Evolutionary conservation across 2,888 invertebrate species (phyloP), one percentile per base, ranked within the genome.

Genomic region (Erpobdella octoculata): DNA sequence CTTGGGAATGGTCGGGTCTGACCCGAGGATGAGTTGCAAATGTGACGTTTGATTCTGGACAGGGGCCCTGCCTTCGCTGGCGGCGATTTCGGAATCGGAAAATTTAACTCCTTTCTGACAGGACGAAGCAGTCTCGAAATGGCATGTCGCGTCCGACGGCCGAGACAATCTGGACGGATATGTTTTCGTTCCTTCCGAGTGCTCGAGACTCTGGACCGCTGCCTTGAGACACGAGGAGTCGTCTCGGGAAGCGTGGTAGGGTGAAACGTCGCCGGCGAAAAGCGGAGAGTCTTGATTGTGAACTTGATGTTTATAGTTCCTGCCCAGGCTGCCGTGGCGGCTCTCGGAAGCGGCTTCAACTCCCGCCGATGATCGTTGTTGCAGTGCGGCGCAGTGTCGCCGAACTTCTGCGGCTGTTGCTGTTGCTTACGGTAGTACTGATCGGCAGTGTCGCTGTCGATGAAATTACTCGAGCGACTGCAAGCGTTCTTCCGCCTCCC

Each of bases 401-500:
- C n/a, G n/a, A n/a, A n/a, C n/a, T n/a, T n/a, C n/a, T n/a, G n/a
- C 35, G 28, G 62, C 15, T 62, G 62, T n/a, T 62, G 62, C n/a
- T 62, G 62, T 62, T 62, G 62, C 35, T 62, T 62, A 31, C 31
- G 31, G n/a, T 62, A 62, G 33, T 62, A 33, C 31, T 62, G 62
- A 31, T 62, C 33, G 28, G n/a, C 62, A 5, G 35, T 33, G 28
- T 62, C 62, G 62, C 31, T 35, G 31, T 62, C 62, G 33, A 21
- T 53, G 21, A 12, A 53, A 53, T 53, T 21, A 53, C 21, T 53
- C 53, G 53, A 53, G 28, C 53, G 53, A n/a, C 62, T 33, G 62
- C 62, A 33, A 38, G 36, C 31, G 28, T 58, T 73, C 73, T 78
- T 79, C 62, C 77, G 75, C 46, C 81, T 71, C 35, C 73, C 61